Base-by-base conservation (phyloP, 2,797 vertebrate genomes). In the Picus viridis region DNA sequence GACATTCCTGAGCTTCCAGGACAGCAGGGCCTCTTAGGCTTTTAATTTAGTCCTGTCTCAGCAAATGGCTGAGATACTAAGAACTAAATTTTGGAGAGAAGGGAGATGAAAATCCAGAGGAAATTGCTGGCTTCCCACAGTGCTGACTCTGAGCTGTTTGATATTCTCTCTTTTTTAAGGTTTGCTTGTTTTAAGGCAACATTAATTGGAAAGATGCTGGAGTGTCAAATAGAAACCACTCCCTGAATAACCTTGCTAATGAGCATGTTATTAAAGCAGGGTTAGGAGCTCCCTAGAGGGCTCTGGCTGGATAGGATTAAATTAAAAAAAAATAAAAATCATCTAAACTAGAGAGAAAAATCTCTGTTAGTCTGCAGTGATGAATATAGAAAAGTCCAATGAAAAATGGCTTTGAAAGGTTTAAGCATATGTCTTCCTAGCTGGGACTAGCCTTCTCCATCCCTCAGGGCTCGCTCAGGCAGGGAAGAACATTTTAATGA, bases 361-460 rank as follows among this genome's bases (percentile, higher is more conserved):
- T 95, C 95, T 95, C 88, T 78, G 87, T 87, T 93, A 95, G 94
- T 92, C 96, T 94, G 94, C 87, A 51, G 76, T 94, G 95, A 97
- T 96, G 96, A 95, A 96, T 96, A 75, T 92, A 95, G 94, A 93
- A 94, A 92, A 96, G 92, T 95, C 96, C 97, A 97, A 97, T 97
- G 97, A 97, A 97, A 97, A 97, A 94, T 93, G 96, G 95, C 95
- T 97, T 97, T 97, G 93, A 87, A 94, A 96, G 96, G 88, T 97
- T 97, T 97, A 96, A 96, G 88, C 20, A 3, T 86, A 68, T 57
- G 92, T 93, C 86, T 95, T 92, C 68, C 68, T 91, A 90, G 90
- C 89, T 83, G 68, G 88, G 62, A 92, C 88, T 90, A 77, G 79
- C 68, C 89, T 94, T 83, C 74, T 89, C 83, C 58, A 74, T 94